phyloP scores from a whole-genome alignment of 2,888 invertebrate species.

The Eilema caniola region DNA sequence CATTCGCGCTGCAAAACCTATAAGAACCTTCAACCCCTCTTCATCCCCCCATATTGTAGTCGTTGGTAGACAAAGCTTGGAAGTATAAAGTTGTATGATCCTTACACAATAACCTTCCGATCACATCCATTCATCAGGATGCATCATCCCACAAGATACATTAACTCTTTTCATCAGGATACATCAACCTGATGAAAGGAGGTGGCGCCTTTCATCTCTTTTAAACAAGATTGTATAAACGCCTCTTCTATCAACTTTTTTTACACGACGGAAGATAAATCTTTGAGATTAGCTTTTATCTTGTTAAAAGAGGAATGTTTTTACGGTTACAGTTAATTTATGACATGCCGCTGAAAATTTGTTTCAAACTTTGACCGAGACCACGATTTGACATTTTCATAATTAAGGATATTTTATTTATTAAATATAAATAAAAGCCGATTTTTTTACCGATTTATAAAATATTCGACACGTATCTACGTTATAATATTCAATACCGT shows the following conservation, averaged over 20 bases:
- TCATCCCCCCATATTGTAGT: too few species aligned
- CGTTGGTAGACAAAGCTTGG: too few species aligned
- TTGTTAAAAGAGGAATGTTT: constrained; percentile 2
- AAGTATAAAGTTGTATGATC: too few species aligned
- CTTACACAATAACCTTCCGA: too few species aligned
- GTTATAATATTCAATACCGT: too few species aligned
- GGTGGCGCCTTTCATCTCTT: background rate
- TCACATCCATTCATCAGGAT: background rate
- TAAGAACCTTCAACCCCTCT: too few species aligned
- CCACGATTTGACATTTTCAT: background rate
- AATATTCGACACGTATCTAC: too few species aligned
- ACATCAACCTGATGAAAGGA: background rate
- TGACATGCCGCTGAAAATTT: background rate
- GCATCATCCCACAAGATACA: background rate
- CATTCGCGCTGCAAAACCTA: too few species aligned
- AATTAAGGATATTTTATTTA: too few species aligned
- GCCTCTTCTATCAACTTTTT: constrained; percentile 4
- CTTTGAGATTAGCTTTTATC: background rate
- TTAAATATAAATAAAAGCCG: too few species aligned
- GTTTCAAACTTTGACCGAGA: background rate
- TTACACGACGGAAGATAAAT: background rate
- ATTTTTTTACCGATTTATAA: too few species aligned
- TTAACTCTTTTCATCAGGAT: background rate
- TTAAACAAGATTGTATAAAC: background rate
- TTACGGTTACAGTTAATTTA: background rate